Base-by-base conservation (phyloP, 2,888 invertebrate species). In the Prenolepis imparis region DNA sequence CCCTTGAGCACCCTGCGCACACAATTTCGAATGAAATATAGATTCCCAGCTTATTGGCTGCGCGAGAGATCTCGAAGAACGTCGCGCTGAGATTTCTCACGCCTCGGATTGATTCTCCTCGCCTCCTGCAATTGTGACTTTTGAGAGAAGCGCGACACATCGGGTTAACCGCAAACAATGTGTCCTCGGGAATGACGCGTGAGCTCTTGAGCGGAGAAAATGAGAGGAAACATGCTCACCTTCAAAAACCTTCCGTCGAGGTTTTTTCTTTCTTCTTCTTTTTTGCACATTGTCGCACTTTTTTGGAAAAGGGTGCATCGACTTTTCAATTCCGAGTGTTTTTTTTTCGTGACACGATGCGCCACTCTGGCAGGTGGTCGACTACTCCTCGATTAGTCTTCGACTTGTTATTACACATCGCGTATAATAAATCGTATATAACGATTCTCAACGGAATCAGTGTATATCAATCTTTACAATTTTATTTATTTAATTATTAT, bases 161-260 rank as follows among this genome's bases (percentile, higher is more conserved):
- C 28, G 93, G 93, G 93, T 93, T 93, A 94, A 94, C 94, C 94
- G 92, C 94, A 93, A 90, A 94, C 93, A 94, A 94, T 93, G 84
- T 80, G 84, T 80, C 80, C n/a, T 9, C 67, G 52, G 86, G 86
- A 88, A 81, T 88, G 86, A 85, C 85, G 87, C 84, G 90, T 82
- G 87, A 90, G 86, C 90, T 90, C 88, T 87, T 85, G 77, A 73
- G 39, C 18, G 44, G 57, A 78, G 80, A 83, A 84, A 84, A 78
- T 36, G 32, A 74, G 67, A 82, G 64, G 67, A 82, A 52, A n/a
- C 52, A 52, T 18, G 85, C 89, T 70, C 83, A 82, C 55, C 55
- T 61, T 83, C 74, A 18, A 3, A 80, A 61, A 48, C 72, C n/a
- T n/a, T n/a, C n/a, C 32, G 32, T 41, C 78, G 32, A 41, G 24